Percentiles rank a stretch among this genome's conserved stretches.
These are phyloP conservation scores for Triplophysa tibetana DNA, from an alignment of 2,113 vertebrate genomes.

Conservation along the genomic window DNA sequence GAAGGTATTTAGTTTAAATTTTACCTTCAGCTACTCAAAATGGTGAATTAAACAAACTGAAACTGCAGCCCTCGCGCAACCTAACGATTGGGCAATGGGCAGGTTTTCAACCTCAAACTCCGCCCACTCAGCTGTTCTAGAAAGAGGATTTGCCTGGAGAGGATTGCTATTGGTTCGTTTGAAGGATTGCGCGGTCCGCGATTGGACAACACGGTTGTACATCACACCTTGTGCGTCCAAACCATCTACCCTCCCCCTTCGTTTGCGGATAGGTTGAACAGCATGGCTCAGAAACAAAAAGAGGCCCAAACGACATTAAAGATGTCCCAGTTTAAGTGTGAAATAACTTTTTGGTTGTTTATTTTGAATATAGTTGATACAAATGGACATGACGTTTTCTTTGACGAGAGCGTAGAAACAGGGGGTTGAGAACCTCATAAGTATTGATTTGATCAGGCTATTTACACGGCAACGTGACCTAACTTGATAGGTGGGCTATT, in stretches of 20 bases:
- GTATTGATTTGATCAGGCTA: background rate
- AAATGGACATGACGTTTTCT: background rate
- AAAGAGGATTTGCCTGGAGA: slow-evolving; percentile 6
- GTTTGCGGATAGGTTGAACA: slow-evolving; percentile 68
- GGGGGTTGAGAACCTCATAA: no score
- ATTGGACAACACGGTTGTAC: slow-evolving; percentile 54
- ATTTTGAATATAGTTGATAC: background rate
- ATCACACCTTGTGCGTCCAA: slow-evolving; percentile 46
- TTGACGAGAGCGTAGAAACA: no score
- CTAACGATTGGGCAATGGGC: slow-evolving; percentile 67
- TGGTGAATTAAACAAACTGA: slow-evolving; percentile 87
- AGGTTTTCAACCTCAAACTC: slow-evolving; percentile 50
- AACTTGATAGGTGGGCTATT: background rate
- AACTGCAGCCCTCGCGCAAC: slow-evolving; percentile 80
- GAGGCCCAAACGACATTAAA: slow-evolving; percentile 64
- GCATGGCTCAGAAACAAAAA: slow-evolving; percentile 76
- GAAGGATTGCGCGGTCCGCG: slow-evolving; percentile 45
- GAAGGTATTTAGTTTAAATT: slow-evolving; percentile 70
- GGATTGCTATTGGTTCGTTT: slow-evolving; percentile 63
- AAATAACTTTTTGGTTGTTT: slow-evolving; percentile 43
- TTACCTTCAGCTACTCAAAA: slow-evolving; percentile 80
- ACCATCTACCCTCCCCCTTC: slow-evolving; percentile 62
- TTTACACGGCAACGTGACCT: background rate
- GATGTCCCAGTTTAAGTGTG: slow-evolving; percentile 54
- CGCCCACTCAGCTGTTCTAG: slow-evolving; percentile 52